These are phyloP conservation scores for Ctenopoma kingsleyae DNA, from an alignment of 2,797 vertebrate genomes.

Conservation along the genomic window DNA sequence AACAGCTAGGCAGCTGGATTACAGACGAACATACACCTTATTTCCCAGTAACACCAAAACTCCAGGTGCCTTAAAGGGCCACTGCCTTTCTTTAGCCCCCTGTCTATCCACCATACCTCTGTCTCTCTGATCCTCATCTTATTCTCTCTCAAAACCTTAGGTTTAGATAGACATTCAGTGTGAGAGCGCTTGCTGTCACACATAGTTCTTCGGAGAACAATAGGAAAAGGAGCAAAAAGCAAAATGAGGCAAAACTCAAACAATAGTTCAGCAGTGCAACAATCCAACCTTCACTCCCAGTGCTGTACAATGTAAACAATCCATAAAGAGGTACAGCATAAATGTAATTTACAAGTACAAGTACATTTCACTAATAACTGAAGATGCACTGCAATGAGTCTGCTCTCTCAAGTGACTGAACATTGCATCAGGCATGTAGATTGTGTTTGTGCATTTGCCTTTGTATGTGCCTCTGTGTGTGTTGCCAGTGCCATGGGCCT, in stretches of 20 bases:
- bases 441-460: conserved; percentile 69
- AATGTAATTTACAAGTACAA: conserved; percentile 7
- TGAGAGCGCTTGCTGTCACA: conserved; percentile 52
- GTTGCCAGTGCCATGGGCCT: conserved; percentile 71
- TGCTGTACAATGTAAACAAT: conserved; percentile 40
- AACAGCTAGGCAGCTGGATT: conserved; percentile 63
- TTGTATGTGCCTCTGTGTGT: conserved; percentile 54
- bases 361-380: conserved; percentile 57
- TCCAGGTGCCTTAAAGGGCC: conserved; percentile 59
- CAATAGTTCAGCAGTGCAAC: conserved; percentile 45
- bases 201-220: conserved; percentile 35
- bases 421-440: conserved; percentile 81
- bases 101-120: conserved; percentile 49
- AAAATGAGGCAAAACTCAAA: conserved; percentile 61
- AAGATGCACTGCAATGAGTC: conserved; percentile 64
- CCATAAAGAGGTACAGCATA: no score
- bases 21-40: conserved; percentile 51
- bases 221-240: conserved; percentile 14
- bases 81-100: conserved; percentile 58
- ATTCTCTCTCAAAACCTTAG: conserved; percentile 41
- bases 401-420: conserved; percentile 74
- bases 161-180: conserved; percentile 49
- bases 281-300: conserved; percentile 16
- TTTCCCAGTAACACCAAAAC: conserved; percentile 62
- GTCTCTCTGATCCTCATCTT: conserved; percentile 57